Conservation (phyloP, 1,140 invertebrate species). For the Brachionus koreanus region DNA sequence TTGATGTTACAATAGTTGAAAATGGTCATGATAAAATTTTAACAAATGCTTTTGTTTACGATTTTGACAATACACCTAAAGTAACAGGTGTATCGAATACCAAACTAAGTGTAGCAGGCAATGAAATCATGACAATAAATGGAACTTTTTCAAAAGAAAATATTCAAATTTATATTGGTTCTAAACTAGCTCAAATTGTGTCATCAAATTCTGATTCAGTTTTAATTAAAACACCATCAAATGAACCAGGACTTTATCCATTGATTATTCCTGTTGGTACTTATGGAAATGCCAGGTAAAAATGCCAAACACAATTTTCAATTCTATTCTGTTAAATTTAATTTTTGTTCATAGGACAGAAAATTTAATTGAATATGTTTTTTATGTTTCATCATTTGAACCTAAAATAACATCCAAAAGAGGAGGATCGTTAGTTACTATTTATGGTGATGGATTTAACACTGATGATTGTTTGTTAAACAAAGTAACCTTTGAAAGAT, state of each 20-base stretch:
- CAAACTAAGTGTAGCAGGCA: conserved; percentile 46
- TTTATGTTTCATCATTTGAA: conserved; percentile 41
- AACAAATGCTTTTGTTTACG: conserved; percentile 45
- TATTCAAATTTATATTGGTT: conserved; percentile 45
- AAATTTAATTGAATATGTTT: conserved; percentile 13
- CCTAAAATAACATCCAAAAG: conserved; percentile 21
- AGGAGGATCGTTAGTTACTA: conserved; percentile 51
- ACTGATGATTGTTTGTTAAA: conserved; percentile 41
- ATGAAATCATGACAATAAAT: conserved; percentile 46
- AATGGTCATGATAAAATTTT: conserved; percentile 10
- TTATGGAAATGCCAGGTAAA: conserved; percentile 27
- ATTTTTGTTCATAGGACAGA: neutral
- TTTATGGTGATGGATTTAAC: conserved; percentile 50
- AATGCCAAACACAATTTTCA: neutral
- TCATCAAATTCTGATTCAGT: conserved; percentile 44
- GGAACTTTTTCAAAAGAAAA: conserved; percentile 47
- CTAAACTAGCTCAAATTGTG: conserved; percentile 40
- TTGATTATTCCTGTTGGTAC: neutral
- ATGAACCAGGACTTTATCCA: conserved; percentile 46
- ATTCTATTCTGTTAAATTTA: neutral
- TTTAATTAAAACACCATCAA: conserved; percentile 46
- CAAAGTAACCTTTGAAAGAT: conserved; percentile 48
- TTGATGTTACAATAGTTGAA: conserved; percentile 44
- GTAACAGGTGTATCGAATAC: neutral
- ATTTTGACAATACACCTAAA: conserved; percentile 16